Evolutionary conservation across 2,888 invertebrate species (phyloP).

Genomic region (Aphidius colemani): DNA sequence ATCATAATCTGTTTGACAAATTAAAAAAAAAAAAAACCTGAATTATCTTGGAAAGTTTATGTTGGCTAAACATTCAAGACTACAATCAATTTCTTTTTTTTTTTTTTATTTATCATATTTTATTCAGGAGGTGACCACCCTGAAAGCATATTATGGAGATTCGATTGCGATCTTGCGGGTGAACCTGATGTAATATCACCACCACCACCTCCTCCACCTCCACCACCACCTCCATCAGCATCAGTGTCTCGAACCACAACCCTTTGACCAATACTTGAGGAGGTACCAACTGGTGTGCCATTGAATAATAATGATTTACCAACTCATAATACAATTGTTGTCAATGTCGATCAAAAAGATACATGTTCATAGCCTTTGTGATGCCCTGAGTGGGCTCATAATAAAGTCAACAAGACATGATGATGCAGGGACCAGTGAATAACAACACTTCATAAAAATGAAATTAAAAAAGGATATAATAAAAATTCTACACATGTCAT

Average conservation of each 20-base stretch:
- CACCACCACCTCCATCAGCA: slow-evolving; percentile 53
- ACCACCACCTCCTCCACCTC: slow-evolving; percentile 47
- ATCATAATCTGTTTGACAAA: too few relatives aligned
- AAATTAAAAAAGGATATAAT: too few relatives aligned
- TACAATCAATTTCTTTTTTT: background rate
- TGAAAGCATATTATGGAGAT: slow-evolving; percentile 58
- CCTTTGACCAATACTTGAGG: slow-evolving; percentile 59
- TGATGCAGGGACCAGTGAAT: slow-evolving; percentile 23
- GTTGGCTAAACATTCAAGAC: background rate
- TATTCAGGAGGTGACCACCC: slow-evolving; percentile 57
- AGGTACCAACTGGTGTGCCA: slow-evolving; percentile 56
- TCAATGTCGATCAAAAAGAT: slow-evolving; percentile 53
- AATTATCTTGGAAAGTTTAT: too few relatives aligned
- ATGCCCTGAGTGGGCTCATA: slow-evolving; percentile 40
- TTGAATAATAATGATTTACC: slow-evolving; percentile 47
- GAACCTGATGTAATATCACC: slow-evolving; percentile 58
- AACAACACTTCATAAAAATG: background rate
- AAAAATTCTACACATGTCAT: slow-evolving; percentile 14
- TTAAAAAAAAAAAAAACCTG: too few relatives aligned
- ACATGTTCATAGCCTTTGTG: slow-evolving; percentile 56
- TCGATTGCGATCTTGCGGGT: slow-evolving; percentile 58
- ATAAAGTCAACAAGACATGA: slow-evolving; percentile 30
- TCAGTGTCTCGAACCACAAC: slow-evolving; percentile 54
- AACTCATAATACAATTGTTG: slow-evolving; percentile 48
- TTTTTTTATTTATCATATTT: slow-evolving; percentile 1